Evolutionary conservation across 2,888 invertebrate species (phyloP).

Genomic region (Megalurothrips usitatus): DNA sequence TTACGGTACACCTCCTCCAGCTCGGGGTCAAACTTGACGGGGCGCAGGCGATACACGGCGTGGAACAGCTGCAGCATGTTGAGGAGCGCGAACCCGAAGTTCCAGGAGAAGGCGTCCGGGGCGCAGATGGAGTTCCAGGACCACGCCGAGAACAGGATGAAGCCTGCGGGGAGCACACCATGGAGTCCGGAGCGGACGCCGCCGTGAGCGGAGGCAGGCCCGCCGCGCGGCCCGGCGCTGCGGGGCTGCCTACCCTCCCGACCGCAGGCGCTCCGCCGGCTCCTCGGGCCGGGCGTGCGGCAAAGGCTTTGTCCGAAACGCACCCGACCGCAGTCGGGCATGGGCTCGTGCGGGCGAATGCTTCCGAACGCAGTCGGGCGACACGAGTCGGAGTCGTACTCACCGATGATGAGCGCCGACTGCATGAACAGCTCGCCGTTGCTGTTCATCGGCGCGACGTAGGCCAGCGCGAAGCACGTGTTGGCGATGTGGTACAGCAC

Average conservation of each 20-base stretch:
- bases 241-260: no score
- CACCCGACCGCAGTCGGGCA: no score
- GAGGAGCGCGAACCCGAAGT: slow-evolving; percentile 73
- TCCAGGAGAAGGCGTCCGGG: slow-evolving; percentile 84
- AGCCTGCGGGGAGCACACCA: slow-evolving; percentile 52
- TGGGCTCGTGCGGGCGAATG: no score
- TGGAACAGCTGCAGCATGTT: slow-evolving; percentile 77
- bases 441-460: slow-evolving; percentile 71
- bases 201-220: no score
- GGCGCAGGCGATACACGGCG: slow-evolving; percentile 74
- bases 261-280: slow-evolving; percentile 29
- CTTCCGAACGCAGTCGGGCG: no score
- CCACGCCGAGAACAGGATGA: slow-evolving; percentile 77
- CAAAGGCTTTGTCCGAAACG: no score
- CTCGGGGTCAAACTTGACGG: slow-evolving; percentile 77
- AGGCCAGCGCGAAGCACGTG: slow-evolving; percentile 71
- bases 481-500: slow-evolving; percentile 70
- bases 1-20: slow-evolving; percentile 75
- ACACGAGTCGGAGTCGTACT: no score
- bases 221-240: no score
- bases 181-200: not conserved
- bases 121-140: slow-evolving; percentile 87
- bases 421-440: slow-evolving; percentile 80
- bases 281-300: no score
- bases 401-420: slow-evolving; percentile 71